Evolutionary conservation across 2,888 invertebrate genomes (phyloP).

Genomic region (Pteria penguin): DNA sequence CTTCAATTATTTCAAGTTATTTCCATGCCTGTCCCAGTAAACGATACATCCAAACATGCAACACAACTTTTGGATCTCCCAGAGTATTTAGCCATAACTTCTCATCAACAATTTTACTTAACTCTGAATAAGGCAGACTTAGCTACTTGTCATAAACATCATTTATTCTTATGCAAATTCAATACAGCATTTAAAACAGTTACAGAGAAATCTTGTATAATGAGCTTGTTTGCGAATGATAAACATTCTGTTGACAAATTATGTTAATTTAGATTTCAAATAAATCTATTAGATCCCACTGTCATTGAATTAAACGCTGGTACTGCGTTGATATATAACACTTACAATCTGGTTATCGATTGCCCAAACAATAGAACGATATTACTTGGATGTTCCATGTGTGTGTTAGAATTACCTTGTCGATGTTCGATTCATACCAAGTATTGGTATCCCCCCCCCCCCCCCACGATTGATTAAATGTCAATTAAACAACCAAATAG

Average conservation of each 20-base stretch:
- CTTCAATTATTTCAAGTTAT: constrained; percentile 24
- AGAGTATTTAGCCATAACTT: constrained; percentile 14
- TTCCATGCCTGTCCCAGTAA: constrained; percentile 36
- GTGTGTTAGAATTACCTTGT: constrained; percentile 15
- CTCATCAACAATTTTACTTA: constrained; percentile 31
- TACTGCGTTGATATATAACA: neutral
- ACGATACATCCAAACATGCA: constrained; percentile 36
- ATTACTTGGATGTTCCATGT: constrained; percentile 14
- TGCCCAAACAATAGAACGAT: neutral
- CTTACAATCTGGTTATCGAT: constrained; percentile 4
- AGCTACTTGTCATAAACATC: too few species aligned
- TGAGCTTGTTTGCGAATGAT: neutral
- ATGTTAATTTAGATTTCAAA: neutral
- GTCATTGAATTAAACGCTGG: neutral
- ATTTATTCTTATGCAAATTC: too few species aligned
- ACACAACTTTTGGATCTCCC: constrained; percentile 38
- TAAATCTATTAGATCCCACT: neutral
- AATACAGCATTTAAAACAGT: too few species aligned
- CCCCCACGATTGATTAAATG: constrained; percentile 25
- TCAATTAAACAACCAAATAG: neutral
- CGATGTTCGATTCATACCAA: neutral
- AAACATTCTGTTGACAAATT: neutral
- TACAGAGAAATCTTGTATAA: neutral
- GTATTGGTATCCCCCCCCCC: neutral
- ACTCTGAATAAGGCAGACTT: constrained; percentile 9